phyloP scores from a whole-genome alignment of 2,888 invertebrate genomes.

The Cheilosia vernalis region DNA sequence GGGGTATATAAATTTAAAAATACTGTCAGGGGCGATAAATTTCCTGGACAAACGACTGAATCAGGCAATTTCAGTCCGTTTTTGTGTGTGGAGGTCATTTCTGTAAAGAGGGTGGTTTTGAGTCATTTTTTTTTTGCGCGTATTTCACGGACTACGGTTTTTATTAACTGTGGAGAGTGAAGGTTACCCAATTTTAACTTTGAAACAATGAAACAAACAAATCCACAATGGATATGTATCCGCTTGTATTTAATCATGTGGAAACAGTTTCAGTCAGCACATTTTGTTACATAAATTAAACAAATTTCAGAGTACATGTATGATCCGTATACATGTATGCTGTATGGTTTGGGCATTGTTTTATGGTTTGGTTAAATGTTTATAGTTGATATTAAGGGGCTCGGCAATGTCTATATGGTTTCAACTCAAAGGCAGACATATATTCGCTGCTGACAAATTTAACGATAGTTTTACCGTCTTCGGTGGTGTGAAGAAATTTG shows the following conservation, averaged over 20 bases:
- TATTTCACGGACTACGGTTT: background rate
- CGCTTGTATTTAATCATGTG: slow-evolving; percentile 36
- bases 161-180: background rate
- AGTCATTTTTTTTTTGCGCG: background rate
- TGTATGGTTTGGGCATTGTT: background rate
- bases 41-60: slow-evolving; percentile 46
- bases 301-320: background rate
- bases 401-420: background rate
- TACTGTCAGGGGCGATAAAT: slow-evolving; percentile 41
- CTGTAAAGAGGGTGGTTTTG: background rate
- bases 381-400: background rate
- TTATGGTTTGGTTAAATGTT: background rate
- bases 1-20: slow-evolving; percentile 45
- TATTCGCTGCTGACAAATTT: no score
- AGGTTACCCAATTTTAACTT: slow-evolving; percentile 11
- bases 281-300: slow-evolving; percentile 33
- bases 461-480: no score
- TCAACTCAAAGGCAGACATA: no score
- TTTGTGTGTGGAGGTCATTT: slow-evolving; percentile 3
- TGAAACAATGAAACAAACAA: slow-evolving; percentile 30
- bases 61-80: slow-evolving; percentile 20
- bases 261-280: slow-evolving; percentile 22
- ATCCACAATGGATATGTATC: slow-evolving; percentile 1
- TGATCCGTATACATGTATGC: background rate
- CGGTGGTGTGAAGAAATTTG: no score